phyloP scores from a whole-genome alignment of 1,140 invertebrate genomes.

The Agraylea sexmaculata region DNA sequence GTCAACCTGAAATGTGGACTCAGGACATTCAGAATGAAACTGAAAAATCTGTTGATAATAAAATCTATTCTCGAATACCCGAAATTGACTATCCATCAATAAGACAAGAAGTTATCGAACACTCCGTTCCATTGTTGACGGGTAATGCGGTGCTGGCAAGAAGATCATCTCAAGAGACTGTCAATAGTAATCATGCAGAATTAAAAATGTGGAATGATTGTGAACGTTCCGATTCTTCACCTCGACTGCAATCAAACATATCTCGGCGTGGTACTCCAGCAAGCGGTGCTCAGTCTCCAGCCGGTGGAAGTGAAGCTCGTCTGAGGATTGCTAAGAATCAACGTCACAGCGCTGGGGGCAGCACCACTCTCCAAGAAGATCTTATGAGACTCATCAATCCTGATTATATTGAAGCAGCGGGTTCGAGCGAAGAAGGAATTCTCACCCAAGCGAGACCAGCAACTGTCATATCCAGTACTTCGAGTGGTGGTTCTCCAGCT shows the following conservation, averaged over 20 bases:
- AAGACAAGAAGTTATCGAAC: conserved; percentile 9
- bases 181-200: conserved; percentile 10
- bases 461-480: conserved; percentile 43
- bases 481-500: conserved; percentile 27
- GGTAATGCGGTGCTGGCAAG: conserved; percentile 1
- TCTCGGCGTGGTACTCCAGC: conserved; percentile 13
- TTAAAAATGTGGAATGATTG: conserved; percentile 9
- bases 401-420: conserved; percentile 49
- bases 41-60: conserved; percentile 9
- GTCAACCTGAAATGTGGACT: conserved; percentile 41
- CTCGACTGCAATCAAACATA: conserved; percentile 6
- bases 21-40: conserved; percentile 19
- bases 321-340: conserved; percentile 11
- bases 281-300: conserved; percentile 15
- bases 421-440: conserved; percentile 46
- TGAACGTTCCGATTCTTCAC: conserved; percentile 13
- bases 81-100: conserved; percentile 11
- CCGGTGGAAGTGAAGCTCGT: conserved; percentile 15
- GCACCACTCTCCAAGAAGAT: conserved; percentile 67
- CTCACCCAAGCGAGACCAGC: conserved; percentile 59
- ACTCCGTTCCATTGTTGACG: background rate
- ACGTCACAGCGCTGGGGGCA: conserved; percentile 15
- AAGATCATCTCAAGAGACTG: conserved; percentile 17
- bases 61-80: conserved; percentile 3
- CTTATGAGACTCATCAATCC: conserved; percentile 81